phyloP scores from a whole-genome alignment of 2,797 vertebrate genomes.

The Anguilla pacifica region DNA sequence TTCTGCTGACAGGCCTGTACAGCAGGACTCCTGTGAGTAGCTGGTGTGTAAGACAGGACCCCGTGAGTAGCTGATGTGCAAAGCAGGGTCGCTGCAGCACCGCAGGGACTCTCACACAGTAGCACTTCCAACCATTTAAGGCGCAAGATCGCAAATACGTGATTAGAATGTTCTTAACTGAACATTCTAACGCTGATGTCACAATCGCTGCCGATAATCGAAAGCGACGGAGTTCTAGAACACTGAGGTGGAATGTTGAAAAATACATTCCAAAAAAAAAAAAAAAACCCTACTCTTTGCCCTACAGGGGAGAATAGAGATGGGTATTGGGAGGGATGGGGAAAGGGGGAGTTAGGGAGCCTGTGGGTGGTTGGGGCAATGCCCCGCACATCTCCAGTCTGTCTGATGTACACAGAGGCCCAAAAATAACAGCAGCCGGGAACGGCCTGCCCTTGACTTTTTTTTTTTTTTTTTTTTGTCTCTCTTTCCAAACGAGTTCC shows the following conservation, averaged over 20 bases:
- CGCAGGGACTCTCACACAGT: too few relatives aligned
- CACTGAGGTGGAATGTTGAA: too few relatives aligned
- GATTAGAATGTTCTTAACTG: too few relatives aligned
- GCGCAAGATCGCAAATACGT: too few relatives aligned
- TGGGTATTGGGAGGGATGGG: neutral
- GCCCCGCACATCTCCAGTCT: constrained; percentile 58
- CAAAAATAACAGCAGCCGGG: constrained; percentile 63
- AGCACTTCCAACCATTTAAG: too few relatives aligned
- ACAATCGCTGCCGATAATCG: too few relatives aligned
- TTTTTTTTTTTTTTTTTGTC: constrained; percentile 44
- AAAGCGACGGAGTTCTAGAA: too few relatives aligned
- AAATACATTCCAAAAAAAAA: too few relatives aligned
- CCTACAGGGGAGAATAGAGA: neutral
- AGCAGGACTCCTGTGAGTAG: neutral
- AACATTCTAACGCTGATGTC: too few relatives aligned
- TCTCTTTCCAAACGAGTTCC: constrained; percentile 57
- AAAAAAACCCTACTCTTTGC: too few relatives aligned
- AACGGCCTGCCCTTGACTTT: constrained; percentile 59
- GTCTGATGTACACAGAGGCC: constrained; percentile 52
- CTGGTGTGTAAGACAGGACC: neutral
- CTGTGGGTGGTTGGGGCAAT: constrained; percentile 38
- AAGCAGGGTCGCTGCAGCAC: neutral
- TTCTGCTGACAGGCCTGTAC: too few relatives aligned
- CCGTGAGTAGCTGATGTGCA: neutral
- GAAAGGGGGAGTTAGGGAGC: neutral